A percentile compares a stretch with the other conserved stretches of the same genome.
phyloP scores from a whole-genome alignment of 2,113 vertebrate genomes.

The Malurus elegans region DNA sequence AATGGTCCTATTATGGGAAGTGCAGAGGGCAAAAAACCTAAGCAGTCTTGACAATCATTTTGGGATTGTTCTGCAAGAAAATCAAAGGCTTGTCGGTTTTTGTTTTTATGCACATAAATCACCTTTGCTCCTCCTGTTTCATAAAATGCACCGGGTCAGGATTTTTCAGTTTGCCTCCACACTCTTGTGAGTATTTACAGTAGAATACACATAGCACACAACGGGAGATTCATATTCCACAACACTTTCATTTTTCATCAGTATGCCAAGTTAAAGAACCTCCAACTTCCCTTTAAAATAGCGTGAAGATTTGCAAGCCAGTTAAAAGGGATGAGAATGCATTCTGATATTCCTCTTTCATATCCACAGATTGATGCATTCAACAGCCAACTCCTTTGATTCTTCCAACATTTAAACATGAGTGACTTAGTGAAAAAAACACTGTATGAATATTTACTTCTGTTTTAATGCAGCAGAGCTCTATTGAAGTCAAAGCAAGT shows the following conservation, averaged over 20 bases:
- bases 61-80: constrained; percentile 43
- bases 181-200: background rate
- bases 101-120: constrained; percentile 56
- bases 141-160: background rate
- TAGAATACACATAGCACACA: background rate
- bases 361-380: background rate
- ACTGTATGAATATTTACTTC: constrained; percentile 1
- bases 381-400: background rate
- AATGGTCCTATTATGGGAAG: background rate
- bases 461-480: background rate
- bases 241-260: background rate
- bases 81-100: constrained; percentile 51
- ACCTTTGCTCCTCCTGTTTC: constrained; percentile 31
- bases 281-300: background rate
- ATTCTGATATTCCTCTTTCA: background rate
- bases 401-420: background rate
- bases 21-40: background rate
- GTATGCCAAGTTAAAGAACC: background rate
- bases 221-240: background rate
- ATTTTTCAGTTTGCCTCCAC: background rate
- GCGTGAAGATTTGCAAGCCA: background rate
- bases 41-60: constrained; percentile 6
- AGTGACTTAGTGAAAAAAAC: background rate
- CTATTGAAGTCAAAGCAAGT: background rate
- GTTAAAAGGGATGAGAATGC: background rate